Evolutionary conservation across 1,140 invertebrate species (phyloP).

Genomic region (Drosophila bipectinata): DNA sequence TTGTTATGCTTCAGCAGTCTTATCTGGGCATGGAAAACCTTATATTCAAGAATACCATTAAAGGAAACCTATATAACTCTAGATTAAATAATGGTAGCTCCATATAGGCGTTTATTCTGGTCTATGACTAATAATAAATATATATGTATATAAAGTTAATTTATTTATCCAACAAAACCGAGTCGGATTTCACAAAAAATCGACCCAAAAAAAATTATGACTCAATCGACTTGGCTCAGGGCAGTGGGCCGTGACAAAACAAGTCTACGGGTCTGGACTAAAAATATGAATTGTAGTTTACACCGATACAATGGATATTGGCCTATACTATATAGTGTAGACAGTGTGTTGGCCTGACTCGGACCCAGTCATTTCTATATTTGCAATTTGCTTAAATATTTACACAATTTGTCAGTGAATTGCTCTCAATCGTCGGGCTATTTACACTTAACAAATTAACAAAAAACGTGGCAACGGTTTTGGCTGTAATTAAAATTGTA

Average conservation of each 20-base stretch:
- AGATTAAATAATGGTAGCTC: background rate
- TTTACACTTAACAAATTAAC: conserved; percentile 26
- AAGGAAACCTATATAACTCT: background rate
- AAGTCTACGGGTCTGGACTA: conserved; percentile 19
- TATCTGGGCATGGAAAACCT: too few species aligned
- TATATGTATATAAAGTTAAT: conserved; percentile 1
- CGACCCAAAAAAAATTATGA: conserved; percentile 16
- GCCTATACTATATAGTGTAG: conserved; percentile 4
- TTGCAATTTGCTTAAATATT: conserved; percentile 59
- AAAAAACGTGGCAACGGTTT: conserved; percentile 9
- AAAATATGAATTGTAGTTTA: conserved; percentile 40
- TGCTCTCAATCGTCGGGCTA: background rate
- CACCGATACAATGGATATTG: conserved; percentile 24
- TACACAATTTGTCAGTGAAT: conserved; percentile 45
- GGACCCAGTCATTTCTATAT: conserved; percentile 35
- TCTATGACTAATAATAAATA: background rate
- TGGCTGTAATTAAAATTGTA: conserved; percentile 17
- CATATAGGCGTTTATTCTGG: background rate
- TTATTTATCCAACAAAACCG: conserved; percentile 20
- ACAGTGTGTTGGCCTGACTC: background rate
- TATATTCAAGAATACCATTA: too few species aligned
- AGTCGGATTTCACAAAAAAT: conserved; percentile 28
- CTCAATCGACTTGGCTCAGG: conserved; percentile 41
- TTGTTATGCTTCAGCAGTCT: background rate
- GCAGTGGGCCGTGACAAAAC: conserved; percentile 47